phyloP scores from a whole-genome alignment of 2,888 invertebrate species.

The Bhutanitis thaidina region DNA sequence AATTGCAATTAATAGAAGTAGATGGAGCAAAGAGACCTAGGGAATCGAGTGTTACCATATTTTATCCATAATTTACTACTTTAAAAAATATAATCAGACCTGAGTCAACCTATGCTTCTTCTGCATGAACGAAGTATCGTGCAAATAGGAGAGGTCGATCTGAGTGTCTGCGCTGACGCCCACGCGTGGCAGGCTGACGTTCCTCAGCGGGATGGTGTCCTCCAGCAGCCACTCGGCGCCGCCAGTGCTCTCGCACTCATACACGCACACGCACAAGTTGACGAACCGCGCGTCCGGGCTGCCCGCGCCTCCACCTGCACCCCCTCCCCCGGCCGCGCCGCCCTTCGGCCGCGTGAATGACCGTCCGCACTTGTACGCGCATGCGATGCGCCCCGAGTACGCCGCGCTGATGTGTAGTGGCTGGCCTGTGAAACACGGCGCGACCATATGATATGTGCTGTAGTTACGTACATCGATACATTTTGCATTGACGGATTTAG shows the following conservation, averaged over 20 bases:
- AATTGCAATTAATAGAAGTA: too few species aligned
- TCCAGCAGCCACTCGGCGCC: constrained; percentile 97
- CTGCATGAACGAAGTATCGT: constrained; percentile 88
- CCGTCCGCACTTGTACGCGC: constrained; percentile 96
- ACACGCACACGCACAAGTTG: constrained; percentile 96
- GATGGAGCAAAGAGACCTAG: too few species aligned
- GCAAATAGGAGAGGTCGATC: constrained; percentile 89
- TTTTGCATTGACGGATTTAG: too few species aligned
- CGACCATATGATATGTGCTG: too few species aligned
- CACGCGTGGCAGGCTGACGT: constrained; percentile 92
- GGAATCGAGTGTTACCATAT: too few species aligned
- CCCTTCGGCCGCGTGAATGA: constrained; percentile 93
- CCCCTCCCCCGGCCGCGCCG: constrained; percentile 81
- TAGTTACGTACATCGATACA: too few species aligned
- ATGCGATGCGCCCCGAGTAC: constrained; percentile 97
- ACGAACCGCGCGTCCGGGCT: constrained; percentile 86
- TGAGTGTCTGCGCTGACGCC: constrained; percentile 90
- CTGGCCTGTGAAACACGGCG: constrained; percentile 83
- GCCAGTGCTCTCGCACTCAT: constrained; percentile 98
- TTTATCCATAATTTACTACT: too few species aligned
- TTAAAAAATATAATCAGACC: constrained; percentile 54
- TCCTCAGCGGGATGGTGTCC: constrained; percentile 96
- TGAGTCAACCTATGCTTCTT: constrained; percentile 91
- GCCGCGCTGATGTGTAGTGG: constrained; percentile 97
- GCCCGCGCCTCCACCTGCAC: constrained; percentile 83